phyloP scores from a whole-genome alignment of 2,113 vertebrate species.

The Pluvialis apricaria region DNA sequence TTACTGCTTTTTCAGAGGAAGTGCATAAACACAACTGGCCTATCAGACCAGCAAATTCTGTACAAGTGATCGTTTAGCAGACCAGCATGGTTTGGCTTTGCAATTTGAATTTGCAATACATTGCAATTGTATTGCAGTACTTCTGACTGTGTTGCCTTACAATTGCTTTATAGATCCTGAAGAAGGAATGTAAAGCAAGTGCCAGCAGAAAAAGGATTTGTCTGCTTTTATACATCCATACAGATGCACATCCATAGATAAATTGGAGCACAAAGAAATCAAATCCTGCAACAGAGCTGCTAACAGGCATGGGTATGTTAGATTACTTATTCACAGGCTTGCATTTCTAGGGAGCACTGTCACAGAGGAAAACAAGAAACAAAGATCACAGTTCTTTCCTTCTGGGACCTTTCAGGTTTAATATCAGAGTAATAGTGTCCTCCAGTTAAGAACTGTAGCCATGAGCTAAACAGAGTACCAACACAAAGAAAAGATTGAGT shows the following conservation, averaged over 20 bases:
- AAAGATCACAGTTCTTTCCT: neutral
- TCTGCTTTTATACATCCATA: neutral
- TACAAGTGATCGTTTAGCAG: neutral
- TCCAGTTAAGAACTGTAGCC: neutral
- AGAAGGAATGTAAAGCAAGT: neutral
- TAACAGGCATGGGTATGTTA: neutral
- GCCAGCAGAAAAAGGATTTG: neutral
- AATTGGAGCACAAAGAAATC: neutral
- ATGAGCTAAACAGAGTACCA: neutral
- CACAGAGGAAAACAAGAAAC: neutral
- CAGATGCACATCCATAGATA: neutral
- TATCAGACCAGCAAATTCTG: rapidly evolving
- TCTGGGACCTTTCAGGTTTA: neutral
- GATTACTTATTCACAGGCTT: neutral
- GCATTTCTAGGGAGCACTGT: neutral
- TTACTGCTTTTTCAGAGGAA: neutral
- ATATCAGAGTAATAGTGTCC: neutral
- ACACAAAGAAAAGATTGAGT: neutral
- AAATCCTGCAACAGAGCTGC: neutral
- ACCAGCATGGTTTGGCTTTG: neutral
- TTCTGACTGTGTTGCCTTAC: neutral
- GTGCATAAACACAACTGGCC: neutral
- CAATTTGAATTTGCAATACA: neutral
- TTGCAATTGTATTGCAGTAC: neutral
- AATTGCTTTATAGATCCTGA: neutral